Evolutionary conservation across 1,140 invertebrate species (phyloP), one percentile per base, ranked within the genome.

Genomic region (Nebria ingens): DNA sequence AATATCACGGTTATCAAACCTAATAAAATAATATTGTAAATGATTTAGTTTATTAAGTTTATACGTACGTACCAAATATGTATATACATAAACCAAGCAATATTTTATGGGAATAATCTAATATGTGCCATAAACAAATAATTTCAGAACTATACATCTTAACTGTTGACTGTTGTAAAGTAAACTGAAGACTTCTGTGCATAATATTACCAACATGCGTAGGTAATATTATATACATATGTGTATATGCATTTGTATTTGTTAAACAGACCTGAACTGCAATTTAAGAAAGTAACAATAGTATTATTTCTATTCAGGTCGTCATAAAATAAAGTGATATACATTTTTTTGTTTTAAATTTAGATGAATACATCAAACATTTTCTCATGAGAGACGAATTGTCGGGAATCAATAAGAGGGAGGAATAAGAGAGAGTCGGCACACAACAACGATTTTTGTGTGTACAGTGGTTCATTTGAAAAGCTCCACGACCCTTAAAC

Each of bases 71-170:
- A 76, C 75, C 75, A 58, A 76, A 73, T 54, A 76, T 62, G 59
- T 75, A 68, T 13, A 76, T 66, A 62, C 71, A 74, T 54, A 68
- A 66, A 60, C 75, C 75, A 55, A 76, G 59, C 50, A 76, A 60
- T 21, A 68, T 70, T 68, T 75, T 75, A 58, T 73, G 73, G 11
- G 75, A 76, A 66, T 67, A 68, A 61, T 76, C 73, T 62, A 75
- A 71, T 52, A 72, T 70, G 69, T 72, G 73, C 71, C 72, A 76
- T 25, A 73, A 71, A 63, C 75, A 76, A 58, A 74, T 71, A 58
- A 71, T 68, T 61, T 71, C 68, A 29, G 66, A 67, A 22, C 29
- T 54, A 51, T 23, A 49, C 56, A 58, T 58, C 25, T 11, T 53
- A 13, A 21, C 21, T n/a, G n/a, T 6, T 34, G 25, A 34, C n/a